These are phyloP conservation scores for Lacerta agilis DNA, from an alignment of 2,797 vertebrate genomes.

Conservation along the genomic window DNA sequence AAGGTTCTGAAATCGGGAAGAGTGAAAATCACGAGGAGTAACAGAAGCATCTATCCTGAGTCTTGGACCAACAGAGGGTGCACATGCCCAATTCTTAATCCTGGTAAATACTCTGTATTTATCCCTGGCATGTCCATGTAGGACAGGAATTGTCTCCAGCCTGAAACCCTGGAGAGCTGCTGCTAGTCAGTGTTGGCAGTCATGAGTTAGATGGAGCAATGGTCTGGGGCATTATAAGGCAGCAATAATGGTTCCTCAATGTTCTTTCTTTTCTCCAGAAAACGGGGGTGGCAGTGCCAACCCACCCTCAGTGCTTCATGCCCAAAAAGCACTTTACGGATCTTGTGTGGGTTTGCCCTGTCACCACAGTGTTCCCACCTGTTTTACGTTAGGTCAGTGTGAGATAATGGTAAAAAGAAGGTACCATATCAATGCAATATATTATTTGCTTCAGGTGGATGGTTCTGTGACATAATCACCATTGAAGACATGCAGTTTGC, in stretches of 20 bases:
- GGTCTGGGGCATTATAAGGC: background rate
- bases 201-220: background rate
- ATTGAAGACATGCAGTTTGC: no score
- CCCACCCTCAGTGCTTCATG: no score
- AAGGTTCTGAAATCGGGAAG: conserved; percentile 85
- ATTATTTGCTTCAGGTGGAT: background rate
- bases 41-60: conserved; percentile 86
- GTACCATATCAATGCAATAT: background rate
- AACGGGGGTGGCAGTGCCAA: background rate
- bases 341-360: background rate
- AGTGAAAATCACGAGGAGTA: conserved; percentile 79
- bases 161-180: no score
- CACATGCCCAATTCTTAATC: conserved; percentile 91
- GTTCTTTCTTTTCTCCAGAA: background rate
- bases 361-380: background rate
- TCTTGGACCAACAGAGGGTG: conserved; percentile 92
- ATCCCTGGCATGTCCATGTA: background rate
- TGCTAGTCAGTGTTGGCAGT: no score
- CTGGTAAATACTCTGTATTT: conserved; percentile 76
- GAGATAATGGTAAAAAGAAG: background rate
- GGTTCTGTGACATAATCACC: background rate
- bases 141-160: no score
- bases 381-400: background rate
- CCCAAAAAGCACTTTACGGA: background rate
- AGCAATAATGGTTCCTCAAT: no score